phyloP scores from a whole-genome alignment of 2,888 invertebrate genomes.

The Empis livida region DNA sequence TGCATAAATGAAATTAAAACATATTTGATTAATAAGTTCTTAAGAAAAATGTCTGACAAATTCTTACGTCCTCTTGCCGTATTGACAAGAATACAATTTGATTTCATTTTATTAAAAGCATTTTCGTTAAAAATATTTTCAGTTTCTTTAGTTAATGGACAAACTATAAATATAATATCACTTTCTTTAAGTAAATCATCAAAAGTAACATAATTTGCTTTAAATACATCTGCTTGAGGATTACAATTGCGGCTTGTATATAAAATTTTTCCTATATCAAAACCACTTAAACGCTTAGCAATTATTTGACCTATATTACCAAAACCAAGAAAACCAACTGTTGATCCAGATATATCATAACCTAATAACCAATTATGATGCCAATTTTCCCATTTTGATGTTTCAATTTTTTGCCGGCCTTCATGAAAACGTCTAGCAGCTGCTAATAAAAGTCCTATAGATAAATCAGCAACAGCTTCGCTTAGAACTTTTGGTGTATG shows the following conservation, averaged over 20 bases:
- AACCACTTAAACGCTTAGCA: constrained; percentile 56
- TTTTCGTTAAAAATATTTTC: constrained; percentile 50
- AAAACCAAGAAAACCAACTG: constrained; percentile 73
- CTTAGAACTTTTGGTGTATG: constrained; percentile 66
- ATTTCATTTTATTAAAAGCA: constrained; percentile 62
- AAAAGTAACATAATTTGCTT: constrained; percentile 49
- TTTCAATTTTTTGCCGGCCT: constrained; percentile 39
- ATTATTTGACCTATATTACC: constrained; percentile 68
- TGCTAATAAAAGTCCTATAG: constrained; percentile 60
- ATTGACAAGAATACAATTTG: constrained; percentile 57
- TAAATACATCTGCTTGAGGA: constrained; percentile 38
- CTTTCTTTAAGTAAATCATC: constrained; percentile 51
- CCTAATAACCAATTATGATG: constrained; percentile 57
- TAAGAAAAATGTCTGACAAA: neutral
- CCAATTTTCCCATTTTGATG: neutral
- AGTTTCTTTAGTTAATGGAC: constrained; percentile 53
- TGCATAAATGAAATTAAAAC: constrained; percentile 19
- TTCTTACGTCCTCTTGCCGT: constrained; percentile 48
- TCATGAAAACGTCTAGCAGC: constrained; percentile 68
- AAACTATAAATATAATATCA: constrained; percentile 56
- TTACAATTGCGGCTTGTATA: constrained; percentile 58
- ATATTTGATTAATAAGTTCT: too few species aligned
- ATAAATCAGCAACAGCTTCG: constrained; percentile 69
- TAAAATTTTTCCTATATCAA: constrained; percentile 55
- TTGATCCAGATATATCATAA: constrained; percentile 59